A percentile compares a stretch with the other conserved stretches of the same genome.
Evolutionary conservation across 2,888 invertebrate species (phyloP).

Genomic region (Melinaea marsaeus): DNA sequence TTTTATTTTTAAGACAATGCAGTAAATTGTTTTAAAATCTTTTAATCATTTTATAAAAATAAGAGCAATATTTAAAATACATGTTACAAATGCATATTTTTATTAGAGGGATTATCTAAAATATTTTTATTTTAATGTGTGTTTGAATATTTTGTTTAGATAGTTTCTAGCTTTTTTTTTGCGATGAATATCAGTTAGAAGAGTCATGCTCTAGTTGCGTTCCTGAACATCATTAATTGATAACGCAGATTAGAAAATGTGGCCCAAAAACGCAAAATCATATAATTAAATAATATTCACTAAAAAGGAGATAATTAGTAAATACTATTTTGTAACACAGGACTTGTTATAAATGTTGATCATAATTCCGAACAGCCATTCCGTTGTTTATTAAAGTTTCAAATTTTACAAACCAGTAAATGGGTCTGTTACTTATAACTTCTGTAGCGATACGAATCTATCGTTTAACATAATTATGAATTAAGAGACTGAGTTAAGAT

Average conservation of each 20-base stretch:
- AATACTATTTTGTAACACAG: not conserved
- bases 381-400: not conserved
- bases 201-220: conserved; percentile 3
- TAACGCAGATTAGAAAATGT: not conserved
- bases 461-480: too few species aligned
- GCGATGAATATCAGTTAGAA: not conserved
- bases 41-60: too few species aligned
- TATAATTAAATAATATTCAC: not conserved
- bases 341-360: not conserved
- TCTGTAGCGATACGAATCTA: not conserved
- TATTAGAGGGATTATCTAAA: too few species aligned
- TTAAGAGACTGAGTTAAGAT: too few species aligned
- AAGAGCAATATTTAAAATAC: too few species aligned
- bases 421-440: not conserved
- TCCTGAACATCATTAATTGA: conserved; percentile 3
- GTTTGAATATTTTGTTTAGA: not conserved
- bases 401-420: not conserved
- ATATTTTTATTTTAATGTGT: not conserved
- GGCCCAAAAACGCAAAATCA: not conserved
- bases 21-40: too few species aligned
- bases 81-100: too few species aligned
- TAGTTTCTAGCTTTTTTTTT: not conserved
- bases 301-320: not conserved
- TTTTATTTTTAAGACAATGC: too few species aligned
- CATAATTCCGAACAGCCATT: not conserved